These are phyloP conservation scores for Drosophila mauritiana DNA, from an alignment of 1,140 invertebrate species.

Conservation along the genomic window DNA sequence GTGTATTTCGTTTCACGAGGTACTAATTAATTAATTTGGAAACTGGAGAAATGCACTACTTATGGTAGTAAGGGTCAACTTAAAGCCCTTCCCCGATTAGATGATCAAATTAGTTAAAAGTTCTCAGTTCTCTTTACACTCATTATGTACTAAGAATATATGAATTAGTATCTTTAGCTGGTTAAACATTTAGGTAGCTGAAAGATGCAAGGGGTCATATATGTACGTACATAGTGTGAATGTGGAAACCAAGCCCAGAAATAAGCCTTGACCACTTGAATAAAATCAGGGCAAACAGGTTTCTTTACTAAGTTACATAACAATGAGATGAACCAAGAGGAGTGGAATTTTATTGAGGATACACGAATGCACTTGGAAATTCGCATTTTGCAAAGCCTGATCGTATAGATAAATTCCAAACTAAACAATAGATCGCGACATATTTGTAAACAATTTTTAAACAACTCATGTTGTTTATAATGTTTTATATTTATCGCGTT, in stretches of 20 bases:
- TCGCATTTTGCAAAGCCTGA: too few relatives aligned
- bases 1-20: background rate
- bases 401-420: background rate
- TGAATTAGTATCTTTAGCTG: background rate
- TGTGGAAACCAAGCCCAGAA: background rate
- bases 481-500: background rate
- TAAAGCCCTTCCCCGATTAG: background rate
- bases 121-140: too few relatives aligned
- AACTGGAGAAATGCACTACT: too few relatives aligned
- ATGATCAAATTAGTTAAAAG: too few relatives aligned
- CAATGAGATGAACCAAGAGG: too few relatives aligned
- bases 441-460: constrained; percentile 14
- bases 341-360: too few relatives aligned
- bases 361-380: too few relatives aligned
- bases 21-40: too few relatives aligned
- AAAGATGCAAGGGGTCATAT: background rate
- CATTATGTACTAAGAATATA: too few relatives aligned
- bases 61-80: background rate
- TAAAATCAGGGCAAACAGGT: constrained; percentile 13
- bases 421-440: background rate
- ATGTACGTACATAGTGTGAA: background rate
- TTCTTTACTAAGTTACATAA: background rate
- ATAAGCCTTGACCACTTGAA: constrained; percentile 10
- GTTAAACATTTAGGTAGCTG: background rate
- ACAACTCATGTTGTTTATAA: constrained; percentile 2